Percentiles rank a stretch among this genome's conserved stretches.
Conservation (phyloP, 2,113 vertebrate species). For the Odontophorus gujanensis region DNA sequence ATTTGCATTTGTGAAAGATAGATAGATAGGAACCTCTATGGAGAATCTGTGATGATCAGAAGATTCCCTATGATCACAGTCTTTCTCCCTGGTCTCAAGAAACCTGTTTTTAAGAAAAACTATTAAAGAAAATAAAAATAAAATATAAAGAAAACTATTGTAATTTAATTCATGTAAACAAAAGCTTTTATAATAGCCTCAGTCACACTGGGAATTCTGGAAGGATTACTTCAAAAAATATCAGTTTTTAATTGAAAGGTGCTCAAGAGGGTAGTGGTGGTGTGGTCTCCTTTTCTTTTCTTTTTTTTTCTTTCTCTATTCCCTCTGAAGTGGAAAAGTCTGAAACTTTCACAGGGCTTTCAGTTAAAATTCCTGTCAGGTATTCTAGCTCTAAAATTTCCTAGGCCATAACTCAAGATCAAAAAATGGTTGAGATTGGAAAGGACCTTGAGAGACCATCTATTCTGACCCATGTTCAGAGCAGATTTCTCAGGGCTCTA, state of each 20-base stretch:
- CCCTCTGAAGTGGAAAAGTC: background rate
- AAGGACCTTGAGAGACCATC: background rate
- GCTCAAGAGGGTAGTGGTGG: background rate
- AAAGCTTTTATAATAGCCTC: slow-evolving; percentile 39
- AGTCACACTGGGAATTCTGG: slow-evolving; percentile 13
- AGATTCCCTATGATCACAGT: slow-evolving; percentile 3
- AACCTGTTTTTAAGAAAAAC: slow-evolving; percentile 50
- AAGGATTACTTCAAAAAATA: slow-evolving; percentile 45
- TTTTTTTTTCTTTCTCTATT: background rate
- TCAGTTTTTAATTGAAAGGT: slow-evolving; percentile 43
- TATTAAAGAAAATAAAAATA: no score
- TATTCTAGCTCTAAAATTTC: background rate
- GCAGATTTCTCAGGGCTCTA: background rate
- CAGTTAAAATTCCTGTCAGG: background rate
- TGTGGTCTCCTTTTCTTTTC: background rate
- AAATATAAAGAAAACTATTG: no score
- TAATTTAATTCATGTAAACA: slow-evolving; percentile 62
- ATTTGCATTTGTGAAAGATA: slow-evolving; percentile 38
- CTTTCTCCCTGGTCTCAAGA: slow-evolving; percentile 5
- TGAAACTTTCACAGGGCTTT: background rate
- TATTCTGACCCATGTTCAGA: background rate
- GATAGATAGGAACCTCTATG: slow-evolving; percentile 20
- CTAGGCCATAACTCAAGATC: background rate
- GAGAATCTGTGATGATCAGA: slow-evolving; percentile 9
- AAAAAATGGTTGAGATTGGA: background rate